Percentiles rank a stretch among this genome's conserved stretches.
These are phyloP conservation scores for Piaya cayana DNA, from an alignment of 2,113 vertebrate species.

Conservation along the genomic window DNA sequence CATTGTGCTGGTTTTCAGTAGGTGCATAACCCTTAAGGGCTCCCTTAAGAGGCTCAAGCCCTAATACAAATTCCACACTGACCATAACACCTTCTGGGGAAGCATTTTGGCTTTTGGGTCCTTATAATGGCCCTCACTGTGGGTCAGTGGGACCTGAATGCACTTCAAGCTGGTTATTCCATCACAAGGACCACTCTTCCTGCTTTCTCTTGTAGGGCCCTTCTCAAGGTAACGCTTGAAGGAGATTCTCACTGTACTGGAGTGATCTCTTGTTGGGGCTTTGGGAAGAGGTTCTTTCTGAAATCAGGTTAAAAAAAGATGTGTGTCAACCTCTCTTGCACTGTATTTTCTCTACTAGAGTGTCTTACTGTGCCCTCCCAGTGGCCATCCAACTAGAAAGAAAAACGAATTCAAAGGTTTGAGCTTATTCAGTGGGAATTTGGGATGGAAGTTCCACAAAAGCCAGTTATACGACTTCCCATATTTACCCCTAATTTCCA, in stretches of 20 bases:
- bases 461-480: not conserved
- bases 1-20: not conserved
- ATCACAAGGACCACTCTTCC: not conserved
- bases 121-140: fast-evolving
- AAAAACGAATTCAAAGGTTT: not conserved
- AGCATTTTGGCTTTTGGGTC: not conserved
- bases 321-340: fast-evolving
- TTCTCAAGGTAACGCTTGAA: not conserved
- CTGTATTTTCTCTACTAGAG: not conserved
- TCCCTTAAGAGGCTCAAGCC: fast-evolving
- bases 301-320: not conserved
- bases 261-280: not conserved
- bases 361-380: not conserved
- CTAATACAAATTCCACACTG: fast-evolving
- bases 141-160: not conserved
- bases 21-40: fast-evolving
- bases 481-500: not conserved
- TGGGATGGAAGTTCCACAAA: not conserved
- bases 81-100: not conserved
- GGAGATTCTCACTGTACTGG: not conserved
- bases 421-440: not conserved
- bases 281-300: not conserved
- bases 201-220: not conserved
- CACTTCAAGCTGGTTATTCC: not conserved
- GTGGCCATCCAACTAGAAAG: not conserved